A percentile compares a stretch with the other conserved stretches of the same genome.
phyloP scores from a whole-genome alignment of 2,113 vertebrate genomes.

The Aegithalos caudatus region DNA sequence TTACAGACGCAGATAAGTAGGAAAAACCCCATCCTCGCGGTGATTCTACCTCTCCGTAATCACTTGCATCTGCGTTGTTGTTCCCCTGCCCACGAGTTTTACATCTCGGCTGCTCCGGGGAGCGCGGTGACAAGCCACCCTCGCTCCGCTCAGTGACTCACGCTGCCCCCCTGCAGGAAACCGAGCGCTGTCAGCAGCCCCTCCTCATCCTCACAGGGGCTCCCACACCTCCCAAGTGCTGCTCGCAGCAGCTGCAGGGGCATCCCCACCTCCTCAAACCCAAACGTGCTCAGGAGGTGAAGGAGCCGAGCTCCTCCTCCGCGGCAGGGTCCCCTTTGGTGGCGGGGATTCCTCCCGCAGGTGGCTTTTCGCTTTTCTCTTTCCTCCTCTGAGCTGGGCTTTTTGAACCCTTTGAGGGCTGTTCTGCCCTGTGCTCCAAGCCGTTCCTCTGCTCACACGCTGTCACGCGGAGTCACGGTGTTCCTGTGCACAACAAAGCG shows the following conservation, averaged over 20 bases:
- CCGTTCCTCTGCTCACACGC: accelerated
- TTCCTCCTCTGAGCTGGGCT: neutral
- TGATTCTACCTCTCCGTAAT: neutral
- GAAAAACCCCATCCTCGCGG: neutral
- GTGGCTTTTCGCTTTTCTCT: neutral
- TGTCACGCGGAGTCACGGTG: accelerated
- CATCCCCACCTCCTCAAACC: conserved; percentile 5
- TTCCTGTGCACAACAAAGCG: neutral
- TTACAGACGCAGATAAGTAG: neutral
- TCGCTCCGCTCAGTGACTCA: conserved; percentile 24
- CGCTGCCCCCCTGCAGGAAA: conserved; percentile 9
- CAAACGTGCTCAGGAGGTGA: neutral
- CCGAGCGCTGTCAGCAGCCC: neutral
- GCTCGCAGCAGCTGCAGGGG: neutral
- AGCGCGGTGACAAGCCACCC: neutral
- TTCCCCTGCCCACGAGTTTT: neutral
- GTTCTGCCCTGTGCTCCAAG: neutral
- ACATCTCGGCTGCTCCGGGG: neutral
- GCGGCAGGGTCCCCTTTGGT: neutral
- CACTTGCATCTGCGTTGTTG: neutral
- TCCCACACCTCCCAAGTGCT: neutral
- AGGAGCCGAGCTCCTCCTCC: neutral
- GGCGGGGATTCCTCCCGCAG: neutral
- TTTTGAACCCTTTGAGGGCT: neutral
- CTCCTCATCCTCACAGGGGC: neutral